phyloP scores from a whole-genome alignment of 2,888 invertebrate species.

The Troilus luridus region DNA sequence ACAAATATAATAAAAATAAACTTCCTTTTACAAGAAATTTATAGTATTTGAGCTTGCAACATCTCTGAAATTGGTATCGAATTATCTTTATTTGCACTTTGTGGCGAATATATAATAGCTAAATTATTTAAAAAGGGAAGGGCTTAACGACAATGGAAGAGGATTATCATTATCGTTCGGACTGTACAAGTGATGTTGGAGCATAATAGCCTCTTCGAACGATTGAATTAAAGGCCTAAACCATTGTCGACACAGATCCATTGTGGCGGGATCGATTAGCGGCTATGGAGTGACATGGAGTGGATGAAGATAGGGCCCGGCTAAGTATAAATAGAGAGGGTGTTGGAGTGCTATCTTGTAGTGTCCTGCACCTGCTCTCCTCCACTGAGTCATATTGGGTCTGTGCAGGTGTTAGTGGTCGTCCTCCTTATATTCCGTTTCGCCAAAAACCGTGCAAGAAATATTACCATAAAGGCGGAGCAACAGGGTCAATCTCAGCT shows the following conservation, averaged over 20 bases:
- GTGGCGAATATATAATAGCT: not conserved
- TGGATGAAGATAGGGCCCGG: not conserved
- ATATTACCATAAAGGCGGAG: too few relatives aligned
- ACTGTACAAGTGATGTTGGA: not conserved
- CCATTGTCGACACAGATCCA: not conserved
- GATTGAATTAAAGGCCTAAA: constrained; percentile 43
- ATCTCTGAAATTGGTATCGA: too few relatives aligned
- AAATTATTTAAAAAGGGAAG: not conserved
- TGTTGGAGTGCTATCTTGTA: constrained; percentile 7
- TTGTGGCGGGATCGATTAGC: constrained; percentile 32
- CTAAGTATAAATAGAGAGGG: constrained; percentile 41
- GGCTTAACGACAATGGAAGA: not conserved
- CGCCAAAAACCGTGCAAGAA: not conserved
- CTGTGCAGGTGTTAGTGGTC: not conserved
- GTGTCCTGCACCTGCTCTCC: not conserved
- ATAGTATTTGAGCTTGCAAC: too few relatives aligned
- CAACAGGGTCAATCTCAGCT: too few relatives aligned
- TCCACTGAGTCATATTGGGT: constrained; percentile 10
- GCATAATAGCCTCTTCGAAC: not conserved
- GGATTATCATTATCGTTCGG: not conserved
- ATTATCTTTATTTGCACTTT: too few relatives aligned
- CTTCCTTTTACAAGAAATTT: too few relatives aligned
- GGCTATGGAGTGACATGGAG: constrained; percentile 38
- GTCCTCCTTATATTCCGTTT: not conserved
- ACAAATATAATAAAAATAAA: too few relatives aligned